phyloP scores from a whole-genome alignment of 2,797 vertebrate genomes.

The Taeniopygia guttata region DNA sequence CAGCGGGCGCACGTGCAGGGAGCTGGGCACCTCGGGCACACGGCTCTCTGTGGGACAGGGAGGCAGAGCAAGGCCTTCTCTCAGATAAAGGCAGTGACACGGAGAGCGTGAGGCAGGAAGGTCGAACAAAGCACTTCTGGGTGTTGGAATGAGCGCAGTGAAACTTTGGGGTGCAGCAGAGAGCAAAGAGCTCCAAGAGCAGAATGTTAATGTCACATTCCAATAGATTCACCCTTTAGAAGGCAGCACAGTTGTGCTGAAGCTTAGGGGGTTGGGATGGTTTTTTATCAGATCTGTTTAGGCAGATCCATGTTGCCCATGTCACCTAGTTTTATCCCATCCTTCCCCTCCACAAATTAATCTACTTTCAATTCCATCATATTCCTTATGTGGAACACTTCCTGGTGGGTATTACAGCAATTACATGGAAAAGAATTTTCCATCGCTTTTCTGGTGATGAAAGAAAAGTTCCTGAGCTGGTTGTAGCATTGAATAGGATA shows the following conservation, averaged over 20 bases:
- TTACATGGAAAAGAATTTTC: not conserved
- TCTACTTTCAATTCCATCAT: not conserved
- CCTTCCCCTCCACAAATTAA: not conserved
- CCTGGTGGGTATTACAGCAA: not conserved
- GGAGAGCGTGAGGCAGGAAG: accelerated
- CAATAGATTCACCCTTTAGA: not conserved
- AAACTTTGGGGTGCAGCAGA: not conserved
- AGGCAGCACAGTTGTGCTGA: not conserved
- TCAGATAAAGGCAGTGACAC: not conserved
- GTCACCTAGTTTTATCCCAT: not conserved
- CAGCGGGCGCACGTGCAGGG: conserved; percentile 91
- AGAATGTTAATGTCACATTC: not conserved
- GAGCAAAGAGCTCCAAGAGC: not conserved
- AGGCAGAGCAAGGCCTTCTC: not conserved
- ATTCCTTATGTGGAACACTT: not conserved
- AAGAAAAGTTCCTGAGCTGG: not conserved
- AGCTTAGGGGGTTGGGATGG: not conserved
- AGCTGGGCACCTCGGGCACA: conserved; percentile 94
- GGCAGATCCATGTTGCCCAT: not conserved
- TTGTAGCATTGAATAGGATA: not conserved
- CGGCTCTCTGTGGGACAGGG: conserved; percentile 81
- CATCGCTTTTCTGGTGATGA: not conserved
- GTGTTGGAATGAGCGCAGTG: accelerated
- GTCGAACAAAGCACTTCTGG: not conserved
- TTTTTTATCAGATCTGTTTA: not conserved